A percentile compares a stretch with the other conserved stretches of the same genome.
phyloP scores from a whole-genome alignment of 2,113 vertebrate species.

The Oxygymnocypris stewartii region DNA sequence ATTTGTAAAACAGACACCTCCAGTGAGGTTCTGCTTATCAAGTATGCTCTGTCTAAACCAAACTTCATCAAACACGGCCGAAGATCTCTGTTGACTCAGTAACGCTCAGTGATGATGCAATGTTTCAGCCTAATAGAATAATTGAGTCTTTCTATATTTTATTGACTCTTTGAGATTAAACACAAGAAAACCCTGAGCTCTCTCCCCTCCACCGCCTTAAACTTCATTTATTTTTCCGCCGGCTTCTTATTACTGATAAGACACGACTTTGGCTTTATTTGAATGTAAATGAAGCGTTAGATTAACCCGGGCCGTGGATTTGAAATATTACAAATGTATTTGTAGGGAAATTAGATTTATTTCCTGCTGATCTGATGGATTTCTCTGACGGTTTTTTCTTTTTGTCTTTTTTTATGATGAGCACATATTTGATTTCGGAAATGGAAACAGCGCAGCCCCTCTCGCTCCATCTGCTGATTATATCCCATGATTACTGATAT shows the following conservation, averaged over 20 bases:
- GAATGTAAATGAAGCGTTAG: slow-evolving; percentile 75
- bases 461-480: slow-evolving; percentile 41
- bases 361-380: slow-evolving; percentile 64
- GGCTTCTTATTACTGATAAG: slow-evolving; percentile 68
- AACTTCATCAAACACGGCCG: slow-evolving; percentile 55
- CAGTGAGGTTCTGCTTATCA: slow-evolving; percentile 63
- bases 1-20: slow-evolving; percentile 47
- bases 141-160: slow-evolving; percentile 65
- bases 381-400: slow-evolving; percentile 51
- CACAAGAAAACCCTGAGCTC: not conserved
- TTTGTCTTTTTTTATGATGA: slow-evolving; percentile 65
- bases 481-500: slow-evolving; percentile 47
- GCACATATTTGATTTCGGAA: slow-evolving; percentile 77
- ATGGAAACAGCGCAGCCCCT: slow-evolving; percentile 64
- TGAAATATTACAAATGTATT: slow-evolving; percentile 64
- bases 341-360: slow-evolving; percentile 68
- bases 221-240: slow-evolving; percentile 51
- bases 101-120: slow-evolving; percentile 57
- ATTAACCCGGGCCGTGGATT: slow-evolving; percentile 67
- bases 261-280: slow-evolving; percentile 66
- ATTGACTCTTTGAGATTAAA: slow-evolving; percentile 60
- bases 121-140: slow-evolving; percentile 72
- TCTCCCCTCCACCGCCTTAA: slow-evolving; percentile 11
- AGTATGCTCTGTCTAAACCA: slow-evolving; percentile 65
- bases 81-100: slow-evolving; percentile 68